phyloP scores from a whole-genome alignment of 2,113 vertebrate species.

The Paralichthys olivaceus region DNA sequence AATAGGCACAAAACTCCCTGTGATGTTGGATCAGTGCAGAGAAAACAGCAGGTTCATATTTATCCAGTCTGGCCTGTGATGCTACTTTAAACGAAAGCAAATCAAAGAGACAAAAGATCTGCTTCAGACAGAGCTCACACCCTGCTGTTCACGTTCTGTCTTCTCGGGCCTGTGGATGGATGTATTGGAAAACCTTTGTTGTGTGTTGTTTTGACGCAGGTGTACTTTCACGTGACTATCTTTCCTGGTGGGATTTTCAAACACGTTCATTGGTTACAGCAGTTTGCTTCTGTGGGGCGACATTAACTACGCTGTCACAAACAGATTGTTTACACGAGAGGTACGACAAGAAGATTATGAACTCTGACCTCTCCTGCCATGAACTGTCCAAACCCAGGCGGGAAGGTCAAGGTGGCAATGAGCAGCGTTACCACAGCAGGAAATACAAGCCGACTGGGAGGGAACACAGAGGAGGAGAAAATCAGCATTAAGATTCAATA shows the following conservation, averaged over 20 bases:
- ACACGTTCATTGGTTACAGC: not conserved
- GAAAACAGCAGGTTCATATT: no score
- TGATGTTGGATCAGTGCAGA: no score
- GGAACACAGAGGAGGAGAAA: not conserved
- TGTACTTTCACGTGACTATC: not conserved
- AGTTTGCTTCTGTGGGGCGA: not conserved
- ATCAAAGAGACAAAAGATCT: no score
- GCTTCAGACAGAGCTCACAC: no score
- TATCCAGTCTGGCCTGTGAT: no score
- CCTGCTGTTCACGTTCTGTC: no score
- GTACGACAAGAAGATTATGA: not conserved
- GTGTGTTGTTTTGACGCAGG: not conserved
- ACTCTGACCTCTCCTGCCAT: conserved; percentile 96
- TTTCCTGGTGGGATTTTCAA: not conserved
- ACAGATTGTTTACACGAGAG: not conserved
- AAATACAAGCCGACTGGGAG: conserved; percentile 88
- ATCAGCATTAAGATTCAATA: not conserved
- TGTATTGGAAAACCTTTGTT: not conserved
- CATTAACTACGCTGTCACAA: not conserved
- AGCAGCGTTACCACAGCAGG: conserved; percentile 91
- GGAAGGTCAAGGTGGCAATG: conserved; percentile 92
- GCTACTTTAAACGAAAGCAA: no score
- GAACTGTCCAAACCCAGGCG: conserved; percentile 94
- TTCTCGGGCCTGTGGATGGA: not conserved
- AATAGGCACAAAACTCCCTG: no score